Conservation (phyloP, 2,797 vertebrate species). For the Zonotrichia albicollis region DNA sequence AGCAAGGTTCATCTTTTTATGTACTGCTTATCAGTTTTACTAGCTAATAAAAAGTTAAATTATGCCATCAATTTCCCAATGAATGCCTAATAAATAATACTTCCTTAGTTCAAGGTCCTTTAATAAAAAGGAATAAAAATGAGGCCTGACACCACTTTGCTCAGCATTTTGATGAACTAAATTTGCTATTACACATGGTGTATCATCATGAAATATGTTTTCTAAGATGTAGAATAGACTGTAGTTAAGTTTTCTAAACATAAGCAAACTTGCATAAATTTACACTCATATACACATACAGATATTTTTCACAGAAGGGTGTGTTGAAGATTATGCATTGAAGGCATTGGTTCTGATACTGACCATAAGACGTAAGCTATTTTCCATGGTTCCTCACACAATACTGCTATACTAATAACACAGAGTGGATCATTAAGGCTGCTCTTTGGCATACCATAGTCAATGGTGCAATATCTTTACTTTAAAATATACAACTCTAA, state of each 20-base stretch:
- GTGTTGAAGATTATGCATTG: not conserved
- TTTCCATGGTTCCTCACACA: not conserved
- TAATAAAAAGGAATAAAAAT: not conserved
- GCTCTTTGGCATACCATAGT: not conserved
- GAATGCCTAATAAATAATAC: conserved; percentile 52
- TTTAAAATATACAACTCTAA: not conserved
- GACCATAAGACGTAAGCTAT: not conserved
- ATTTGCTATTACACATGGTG: not conserved
- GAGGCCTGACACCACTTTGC: not conserved
- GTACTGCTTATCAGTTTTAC: conserved; percentile 54
- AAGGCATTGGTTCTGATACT: not conserved
- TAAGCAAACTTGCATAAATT: not conserved
- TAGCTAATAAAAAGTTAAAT: conserved; percentile 54
- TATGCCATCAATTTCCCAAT: conserved; percentile 40
- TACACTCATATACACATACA: not conserved
- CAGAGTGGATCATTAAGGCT: not conserved
- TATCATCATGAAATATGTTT: not conserved
- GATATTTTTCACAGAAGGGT: not conserved
- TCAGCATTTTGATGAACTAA: not conserved
- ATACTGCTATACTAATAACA: not conserved
- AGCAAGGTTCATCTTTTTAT: conserved; percentile 47
- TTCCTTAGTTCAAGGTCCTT: not conserved
- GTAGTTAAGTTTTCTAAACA: not conserved
- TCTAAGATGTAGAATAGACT: not conserved
- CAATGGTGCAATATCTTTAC: not conserved